Evolutionary conservation across 2,113 vertebrate species (phyloP), one percentile per base, ranked within the genome.

Genomic region (Urocolius indicus): DNA sequence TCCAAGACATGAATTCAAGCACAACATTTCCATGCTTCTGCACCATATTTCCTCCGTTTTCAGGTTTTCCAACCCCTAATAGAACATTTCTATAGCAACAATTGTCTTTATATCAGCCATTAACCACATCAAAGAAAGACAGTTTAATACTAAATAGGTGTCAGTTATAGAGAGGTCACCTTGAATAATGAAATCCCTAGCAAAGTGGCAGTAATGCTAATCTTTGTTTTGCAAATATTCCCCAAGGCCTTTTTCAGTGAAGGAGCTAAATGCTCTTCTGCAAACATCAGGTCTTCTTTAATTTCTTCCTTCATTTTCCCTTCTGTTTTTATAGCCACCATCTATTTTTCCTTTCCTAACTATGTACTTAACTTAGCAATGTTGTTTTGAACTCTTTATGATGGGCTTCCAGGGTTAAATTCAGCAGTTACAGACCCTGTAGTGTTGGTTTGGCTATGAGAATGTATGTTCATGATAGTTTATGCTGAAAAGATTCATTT

Each of bases 191-290:
- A 88, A 74, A 90, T 95, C 84, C 59, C 18, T 38, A 73, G 52
- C 66, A 71, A 51, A 51, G 52, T 67, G 68, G 63, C 72, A 67
- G 51, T 84, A 91, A 62, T 6, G 4, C 43, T 95, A 85, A 93
- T 95, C 90, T 90, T 88, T 88, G 85, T 63, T 94, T 95, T 83
- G 65, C 75, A 93, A 93, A 83, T 88, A 95, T 67, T 95, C 90
- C 89, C 67, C 65, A 74, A 71, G 90, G 84, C 63, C 38, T 73
- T 88, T 94, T 92, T 86, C 83, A 29, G 8, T 48, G 71, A 93
- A 90, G 59, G 27, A 77, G 55, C 63, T 74, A 52, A 94, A 80
- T 2, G 2, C 26, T 88, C 63, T 80, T 72, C 75, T 74, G 79
- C 30, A 58, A 88, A 59, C 45, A 68, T 49, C 45, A 71, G 46